Conservation (phyloP, 2,888 invertebrate species). For the Odontomyia ornata region DNA sequence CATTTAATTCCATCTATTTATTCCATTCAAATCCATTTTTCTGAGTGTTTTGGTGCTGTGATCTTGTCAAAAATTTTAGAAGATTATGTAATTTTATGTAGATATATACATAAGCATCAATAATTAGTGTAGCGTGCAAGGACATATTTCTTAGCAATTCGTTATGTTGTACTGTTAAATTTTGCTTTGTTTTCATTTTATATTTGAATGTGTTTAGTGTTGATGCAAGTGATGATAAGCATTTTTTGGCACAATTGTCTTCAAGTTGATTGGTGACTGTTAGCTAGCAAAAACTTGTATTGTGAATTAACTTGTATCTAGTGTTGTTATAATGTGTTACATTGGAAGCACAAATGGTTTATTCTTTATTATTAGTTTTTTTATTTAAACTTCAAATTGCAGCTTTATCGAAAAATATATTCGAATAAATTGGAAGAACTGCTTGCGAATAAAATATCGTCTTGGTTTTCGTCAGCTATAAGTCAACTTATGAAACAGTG, state of each 20-base stretch:
- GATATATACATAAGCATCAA: conserved; percentile 18
- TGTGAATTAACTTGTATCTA: too few relatives aligned
- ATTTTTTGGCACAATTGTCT: background rate
- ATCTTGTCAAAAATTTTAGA: background rate
- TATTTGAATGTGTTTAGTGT: background rate
- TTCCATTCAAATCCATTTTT: conserved; percentile 3
- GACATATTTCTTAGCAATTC: conserved; percentile 5
- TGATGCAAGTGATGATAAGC: background rate
- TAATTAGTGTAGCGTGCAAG: conserved; percentile 27
- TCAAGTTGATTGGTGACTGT: background rate
- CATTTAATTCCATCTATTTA: background rate
- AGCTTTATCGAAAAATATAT: too few relatives aligned
- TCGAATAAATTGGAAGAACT: too few relatives aligned
- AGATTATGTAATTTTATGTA: background rate
- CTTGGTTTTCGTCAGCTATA: too few relatives aligned
- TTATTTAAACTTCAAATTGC: too few relatives aligned
- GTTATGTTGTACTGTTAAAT: conserved; percentile 3
- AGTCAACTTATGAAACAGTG: background rate
- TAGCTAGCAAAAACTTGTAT: too few relatives aligned
- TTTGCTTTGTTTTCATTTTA: background rate
- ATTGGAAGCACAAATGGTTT: too few relatives aligned
- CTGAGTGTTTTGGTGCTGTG: background rate
- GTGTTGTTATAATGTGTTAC: too few relatives aligned
- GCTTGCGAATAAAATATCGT: too few relatives aligned
- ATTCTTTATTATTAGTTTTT: too few relatives aligned